Percentiles rank a stretch among this genome's conserved stretches.
These are phyloP conservation scores for Elysia chlorotica DNA, from an alignment of 1,140 invertebrate genomes.

Conservation along the genomic window DNA sequence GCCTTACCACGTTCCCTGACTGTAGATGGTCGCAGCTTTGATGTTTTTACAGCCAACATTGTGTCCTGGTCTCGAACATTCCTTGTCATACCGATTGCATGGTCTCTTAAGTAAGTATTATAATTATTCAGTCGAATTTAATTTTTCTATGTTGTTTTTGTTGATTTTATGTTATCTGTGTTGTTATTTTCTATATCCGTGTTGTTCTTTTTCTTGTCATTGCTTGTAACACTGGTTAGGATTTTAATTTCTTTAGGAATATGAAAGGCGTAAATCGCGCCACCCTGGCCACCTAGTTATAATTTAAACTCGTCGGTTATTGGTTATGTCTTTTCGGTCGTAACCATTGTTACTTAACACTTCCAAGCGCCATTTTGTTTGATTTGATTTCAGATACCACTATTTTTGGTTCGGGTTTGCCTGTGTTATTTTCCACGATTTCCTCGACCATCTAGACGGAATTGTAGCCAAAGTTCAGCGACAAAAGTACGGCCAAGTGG, in stretches of 20 bases:
- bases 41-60: constrained; percentile 48
- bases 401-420: constrained; percentile 36
- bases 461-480: constrained; percentile 52
- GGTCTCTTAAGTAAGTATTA: constrained; percentile 45
- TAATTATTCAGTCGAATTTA: too few species aligned
- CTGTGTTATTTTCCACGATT: constrained; percentile 46
- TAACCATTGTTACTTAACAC: too few species aligned
- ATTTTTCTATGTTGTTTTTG: too few species aligned
- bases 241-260: too few species aligned
- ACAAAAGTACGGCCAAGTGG: constrained; percentile 40
- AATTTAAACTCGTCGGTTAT: too few species aligned
- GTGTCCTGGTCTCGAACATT: constrained; percentile 45
- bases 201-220: too few species aligned
- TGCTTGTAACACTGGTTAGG: background rate
- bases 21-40: constrained; percentile 21
- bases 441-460: constrained; percentile 53
- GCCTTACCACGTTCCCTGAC: constrained; percentile 28
- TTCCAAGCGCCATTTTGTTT: too few species aligned
- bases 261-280: too few species aligned
- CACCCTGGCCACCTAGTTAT: too few species aligned
- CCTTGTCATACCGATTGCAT: constrained; percentile 46
- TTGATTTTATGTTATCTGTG: too few species aligned
- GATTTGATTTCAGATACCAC: constrained; percentile 34
- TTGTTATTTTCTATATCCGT: too few species aligned
- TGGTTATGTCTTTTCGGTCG: too few species aligned